phyloP scores from a whole-genome alignment of 1,140 invertebrate genomes.

The Gerris buenoi region DNA sequence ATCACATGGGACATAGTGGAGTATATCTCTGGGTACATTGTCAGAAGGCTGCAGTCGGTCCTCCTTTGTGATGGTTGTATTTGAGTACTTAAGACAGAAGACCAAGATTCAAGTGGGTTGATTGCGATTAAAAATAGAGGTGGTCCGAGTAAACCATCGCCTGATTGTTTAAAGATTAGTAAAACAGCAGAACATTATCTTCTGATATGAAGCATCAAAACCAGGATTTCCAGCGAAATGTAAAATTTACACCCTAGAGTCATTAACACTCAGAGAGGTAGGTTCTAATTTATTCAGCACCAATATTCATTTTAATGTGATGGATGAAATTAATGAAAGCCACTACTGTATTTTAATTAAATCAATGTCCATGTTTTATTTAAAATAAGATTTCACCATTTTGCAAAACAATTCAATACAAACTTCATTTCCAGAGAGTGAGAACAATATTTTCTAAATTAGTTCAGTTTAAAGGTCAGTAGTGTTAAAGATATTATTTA shows the following conservation, averaged over 20 bases:
- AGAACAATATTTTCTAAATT: no score
- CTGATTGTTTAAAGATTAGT: neutral
- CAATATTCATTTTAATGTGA: neutral
- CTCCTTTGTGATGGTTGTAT: neutral
- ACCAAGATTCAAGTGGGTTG: neutral
- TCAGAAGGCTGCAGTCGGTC: neutral
- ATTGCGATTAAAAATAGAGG: neutral
- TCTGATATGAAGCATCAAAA: neutral
- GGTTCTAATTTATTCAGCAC: neutral
- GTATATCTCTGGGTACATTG: neutral
- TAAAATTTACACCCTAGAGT: neutral
- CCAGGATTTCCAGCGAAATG: no score
- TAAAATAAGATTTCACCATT: neutral
- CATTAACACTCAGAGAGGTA: neutral
- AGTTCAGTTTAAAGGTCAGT: no score
- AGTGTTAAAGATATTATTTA: no score
- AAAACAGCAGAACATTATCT: neutral
- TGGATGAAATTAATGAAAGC: neutral
- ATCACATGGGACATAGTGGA: neutral
- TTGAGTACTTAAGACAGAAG: neutral
- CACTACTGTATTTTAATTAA: neutral
- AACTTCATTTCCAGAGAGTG: no score
- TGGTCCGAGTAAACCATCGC: neutral
- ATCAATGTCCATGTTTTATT: neutral
- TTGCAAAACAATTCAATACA: neutral